phyloP scores from a whole-genome alignment of 2,113 vertebrate species.

The Ageneiosus marmoratus region DNA sequence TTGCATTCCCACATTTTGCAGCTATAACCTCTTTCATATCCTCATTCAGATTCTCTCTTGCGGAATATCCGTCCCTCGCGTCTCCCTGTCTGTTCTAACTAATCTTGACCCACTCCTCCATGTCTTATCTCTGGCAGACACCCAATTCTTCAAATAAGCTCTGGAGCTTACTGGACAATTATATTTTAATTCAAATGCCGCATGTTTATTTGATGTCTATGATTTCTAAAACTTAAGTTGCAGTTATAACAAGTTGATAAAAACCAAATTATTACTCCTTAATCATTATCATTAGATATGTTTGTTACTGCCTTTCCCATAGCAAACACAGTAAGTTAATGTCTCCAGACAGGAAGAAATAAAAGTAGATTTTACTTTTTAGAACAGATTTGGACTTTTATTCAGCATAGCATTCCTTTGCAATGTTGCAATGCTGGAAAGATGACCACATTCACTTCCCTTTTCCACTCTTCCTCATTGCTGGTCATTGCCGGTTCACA shows the following conservation, averaged over 20 bases:
- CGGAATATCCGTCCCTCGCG: background rate
- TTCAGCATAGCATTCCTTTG: background rate
- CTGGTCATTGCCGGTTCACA: background rate
- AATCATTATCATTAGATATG: background rate
- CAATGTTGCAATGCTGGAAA: background rate
- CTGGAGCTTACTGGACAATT: background rate
- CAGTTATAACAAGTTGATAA: background rate
- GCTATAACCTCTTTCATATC: background rate
- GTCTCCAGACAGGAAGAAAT: background rate
- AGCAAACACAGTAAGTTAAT: background rate
- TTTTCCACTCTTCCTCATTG: background rate
- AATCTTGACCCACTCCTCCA: background rate
- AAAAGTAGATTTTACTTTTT: too few relatives aligned
- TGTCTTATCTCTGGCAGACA: background rate
- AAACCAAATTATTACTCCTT: background rate
- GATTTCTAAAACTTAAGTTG: background rate
- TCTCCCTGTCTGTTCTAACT: background rate
- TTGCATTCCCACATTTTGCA: background rate
- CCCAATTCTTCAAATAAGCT: background rate
- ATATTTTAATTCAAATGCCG: background rate
- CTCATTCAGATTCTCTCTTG: background rate
- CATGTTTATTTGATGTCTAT: background rate
- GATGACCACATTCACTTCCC: background rate
- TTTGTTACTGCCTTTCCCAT: background rate
- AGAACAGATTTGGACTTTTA: background rate